Evolutionary conservation across 2,113 vertebrate genomes (phyloP).

Genomic region (Malurus cyaneus): DNA sequence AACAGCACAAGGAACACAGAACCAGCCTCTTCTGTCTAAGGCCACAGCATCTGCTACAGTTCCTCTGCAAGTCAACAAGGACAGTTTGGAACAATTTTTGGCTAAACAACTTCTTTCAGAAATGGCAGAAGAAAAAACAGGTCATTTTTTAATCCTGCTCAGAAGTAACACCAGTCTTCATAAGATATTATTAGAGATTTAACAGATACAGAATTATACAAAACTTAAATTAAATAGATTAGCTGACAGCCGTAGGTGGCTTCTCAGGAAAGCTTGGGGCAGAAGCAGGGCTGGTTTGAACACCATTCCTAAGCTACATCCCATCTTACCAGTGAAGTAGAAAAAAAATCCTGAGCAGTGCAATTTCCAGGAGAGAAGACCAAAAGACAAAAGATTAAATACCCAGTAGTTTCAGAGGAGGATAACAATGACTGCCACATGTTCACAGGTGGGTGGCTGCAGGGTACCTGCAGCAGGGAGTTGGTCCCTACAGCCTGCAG

Average conservation of each 20-base stretch:
- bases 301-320: neutral
- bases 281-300: neutral
- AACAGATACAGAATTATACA: neutral
- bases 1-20: neutral
- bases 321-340: neutral
- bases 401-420: rapidly evolving
- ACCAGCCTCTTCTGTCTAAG: neutral
- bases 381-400: neutral
- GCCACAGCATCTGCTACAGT: neutral
- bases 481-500: neutral
- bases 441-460: neutral
- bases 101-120: neutral
- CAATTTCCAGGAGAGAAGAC: neutral
- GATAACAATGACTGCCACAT: rapidly evolving
- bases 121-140: neutral
- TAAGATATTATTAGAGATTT: neutral
- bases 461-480: neutral
- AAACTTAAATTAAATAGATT: neutral
- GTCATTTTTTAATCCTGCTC: neutral
- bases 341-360: neutral
- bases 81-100: neutral
- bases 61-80: rapidly evolving
- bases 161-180: neutral
- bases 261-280: neutral
- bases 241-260: neutral